Evolutionary conservation across 2,113 vertebrate species (phyloP).

Genomic region (Pteronura brasiliensis): DNA sequence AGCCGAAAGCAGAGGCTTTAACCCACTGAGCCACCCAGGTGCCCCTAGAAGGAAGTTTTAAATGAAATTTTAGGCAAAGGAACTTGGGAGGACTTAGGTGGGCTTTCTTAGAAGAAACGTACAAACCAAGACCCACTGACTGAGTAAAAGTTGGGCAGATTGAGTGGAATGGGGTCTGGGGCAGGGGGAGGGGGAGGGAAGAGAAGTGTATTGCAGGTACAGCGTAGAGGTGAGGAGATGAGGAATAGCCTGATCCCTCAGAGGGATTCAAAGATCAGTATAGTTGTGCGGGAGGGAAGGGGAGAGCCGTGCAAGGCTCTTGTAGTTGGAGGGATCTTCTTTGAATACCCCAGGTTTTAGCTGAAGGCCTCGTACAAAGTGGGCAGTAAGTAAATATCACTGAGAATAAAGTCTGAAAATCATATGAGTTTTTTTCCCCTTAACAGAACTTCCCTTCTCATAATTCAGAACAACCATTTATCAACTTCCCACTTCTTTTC

Average conservation of each 20-base stretch:
- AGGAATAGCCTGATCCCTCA: background rate
- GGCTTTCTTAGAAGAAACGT: background rate
- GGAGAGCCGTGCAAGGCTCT: background rate
- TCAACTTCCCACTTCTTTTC: background rate
- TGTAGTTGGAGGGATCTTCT: background rate
- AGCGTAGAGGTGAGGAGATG: background rate
- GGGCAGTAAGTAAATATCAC: background rate
- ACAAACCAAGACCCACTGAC: background rate
- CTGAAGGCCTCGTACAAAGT: background rate
- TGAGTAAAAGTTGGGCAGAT: background rate
- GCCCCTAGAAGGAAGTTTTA: background rate
- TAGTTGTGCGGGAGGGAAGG: background rate
- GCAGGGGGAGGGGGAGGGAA: background rate
- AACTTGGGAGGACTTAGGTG: background rate
- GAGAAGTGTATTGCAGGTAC: background rate
- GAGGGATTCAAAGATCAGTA: background rate
- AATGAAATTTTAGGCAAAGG: background rate
- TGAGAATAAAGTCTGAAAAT: slow-evolving; percentile 6
- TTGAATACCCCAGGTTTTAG: background rate
- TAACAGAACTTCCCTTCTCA: background rate
- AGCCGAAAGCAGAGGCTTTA: too few relatives aligned
- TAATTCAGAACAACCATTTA: background rate
- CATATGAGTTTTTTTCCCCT: background rate
- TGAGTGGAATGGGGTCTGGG: background rate
- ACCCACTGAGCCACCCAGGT: too few relatives aligned